These are phyloP conservation scores for Sardina pilchardus DNA, from an alignment of 2,113 vertebrate genomes.

Conservation along the genomic window DNA sequence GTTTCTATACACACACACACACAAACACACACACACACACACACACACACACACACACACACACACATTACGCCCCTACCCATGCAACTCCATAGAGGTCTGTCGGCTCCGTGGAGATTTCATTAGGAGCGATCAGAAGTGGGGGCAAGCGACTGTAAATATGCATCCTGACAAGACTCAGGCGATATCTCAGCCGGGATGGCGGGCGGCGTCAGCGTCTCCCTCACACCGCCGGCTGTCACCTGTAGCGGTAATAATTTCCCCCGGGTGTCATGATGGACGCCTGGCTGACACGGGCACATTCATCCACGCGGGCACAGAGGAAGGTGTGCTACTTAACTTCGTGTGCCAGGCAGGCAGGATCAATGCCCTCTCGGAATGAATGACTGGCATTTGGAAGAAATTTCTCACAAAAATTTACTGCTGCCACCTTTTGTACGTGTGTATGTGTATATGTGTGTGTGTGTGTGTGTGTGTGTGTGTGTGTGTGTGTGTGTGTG, in stretches of 20 bases:
- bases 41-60: slow-evolving; percentile 51
- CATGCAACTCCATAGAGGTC: slow-evolving; percentile 55
- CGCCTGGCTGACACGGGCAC: slow-evolving; percentile 26
- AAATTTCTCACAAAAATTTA: neutral
- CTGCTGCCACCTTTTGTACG: neutral
- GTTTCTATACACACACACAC: slow-evolving; percentile 42
- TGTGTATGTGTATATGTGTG: neutral
- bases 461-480: neutral
- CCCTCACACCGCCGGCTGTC: slow-evolving; percentile 39
- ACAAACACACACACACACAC: slow-evolving; percentile 44
- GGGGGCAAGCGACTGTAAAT: slow-evolving; percentile 60
- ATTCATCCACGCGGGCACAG: slow-evolving; percentile 36
- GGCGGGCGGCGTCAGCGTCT: slow-evolving; percentile 51
- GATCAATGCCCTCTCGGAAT: neutral
- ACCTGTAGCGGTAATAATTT: slow-evolving; percentile 57
- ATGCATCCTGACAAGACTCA: slow-evolving; percentile 59
- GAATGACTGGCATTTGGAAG: neutral
- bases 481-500: neutral
- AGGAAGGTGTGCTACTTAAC: slow-evolving; percentile 1
- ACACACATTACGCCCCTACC: slow-evolving; percentile 49
- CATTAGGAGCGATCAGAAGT: slow-evolving; percentile 64
- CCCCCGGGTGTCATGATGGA: slow-evolving; percentile 40
- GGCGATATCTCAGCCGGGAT: slow-evolving; percentile 35
- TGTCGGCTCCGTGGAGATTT: slow-evolving; percentile 57
- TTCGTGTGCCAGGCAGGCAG: slow-evolving; percentile 4